Conservation (phyloP, 2,888 invertebrate genomes). For the Aromia moschata region DNA sequence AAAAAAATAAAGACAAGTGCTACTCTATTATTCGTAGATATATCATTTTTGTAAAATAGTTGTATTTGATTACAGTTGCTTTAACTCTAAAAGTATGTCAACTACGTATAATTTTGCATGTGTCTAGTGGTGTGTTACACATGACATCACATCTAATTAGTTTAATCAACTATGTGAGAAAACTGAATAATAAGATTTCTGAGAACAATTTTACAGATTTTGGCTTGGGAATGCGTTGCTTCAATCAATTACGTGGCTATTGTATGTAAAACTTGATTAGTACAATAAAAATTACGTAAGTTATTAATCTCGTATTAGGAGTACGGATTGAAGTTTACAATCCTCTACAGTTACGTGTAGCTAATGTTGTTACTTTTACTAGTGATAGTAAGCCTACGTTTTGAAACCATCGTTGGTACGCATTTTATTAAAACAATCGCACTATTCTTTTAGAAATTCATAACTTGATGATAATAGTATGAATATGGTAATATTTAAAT, state of each 20-base stretch:
- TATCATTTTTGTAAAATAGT: too few species aligned
- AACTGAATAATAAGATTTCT: too few species aligned
- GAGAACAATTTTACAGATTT: too few species aligned
- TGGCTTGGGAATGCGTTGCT: not conserved
- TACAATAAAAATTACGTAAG: not conserved
- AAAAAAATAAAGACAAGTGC: too few species aligned
- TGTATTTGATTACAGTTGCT: too few species aligned
- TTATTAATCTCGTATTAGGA: not conserved
- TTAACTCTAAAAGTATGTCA: too few species aligned
- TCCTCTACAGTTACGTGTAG: slow-evolving; percentile 4
- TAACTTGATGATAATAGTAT: slow-evolving; percentile 12
- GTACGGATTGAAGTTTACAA: slow-evolving; percentile 1
- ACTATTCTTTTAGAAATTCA: slow-evolving; percentile 14
- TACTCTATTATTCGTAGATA: too few species aligned
- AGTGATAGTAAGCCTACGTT: slow-evolving; percentile 1
- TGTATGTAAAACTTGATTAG: not conserved
- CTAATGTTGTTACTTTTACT: slow-evolving; percentile 11
- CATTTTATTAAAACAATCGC: slow-evolving; percentile 18
- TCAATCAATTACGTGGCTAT: not conserved
- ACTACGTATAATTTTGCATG: too few species aligned
- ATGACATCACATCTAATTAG: too few species aligned
- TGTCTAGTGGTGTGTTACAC: too few species aligned
- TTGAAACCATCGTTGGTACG: slow-evolving; percentile 18
- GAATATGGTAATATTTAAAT: too few species aligned
- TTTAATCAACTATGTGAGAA: too few species aligned